Percentiles rank a stretch among this genome's conserved stretches.
Conservation (phyloP, 2,113 vertebrate species). For the Lycaon pictus region DNA sequence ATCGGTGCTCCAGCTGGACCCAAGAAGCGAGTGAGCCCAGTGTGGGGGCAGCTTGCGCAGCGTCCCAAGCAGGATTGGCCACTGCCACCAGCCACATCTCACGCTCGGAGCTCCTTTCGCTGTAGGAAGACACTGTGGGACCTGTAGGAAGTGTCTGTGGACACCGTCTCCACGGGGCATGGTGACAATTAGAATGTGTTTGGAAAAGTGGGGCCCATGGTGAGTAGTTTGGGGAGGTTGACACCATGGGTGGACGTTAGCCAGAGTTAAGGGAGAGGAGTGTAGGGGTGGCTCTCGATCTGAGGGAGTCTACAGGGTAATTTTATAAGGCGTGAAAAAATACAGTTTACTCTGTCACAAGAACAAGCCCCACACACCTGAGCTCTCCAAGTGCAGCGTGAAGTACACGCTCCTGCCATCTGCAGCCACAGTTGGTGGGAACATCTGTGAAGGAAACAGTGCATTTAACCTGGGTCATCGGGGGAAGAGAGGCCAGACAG, state of each 20-base stretch:
- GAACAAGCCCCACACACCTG: neutral
- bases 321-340: neutral
- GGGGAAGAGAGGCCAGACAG: neutral
- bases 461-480: neutral
- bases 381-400: neutral
- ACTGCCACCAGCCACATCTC: accelerated
- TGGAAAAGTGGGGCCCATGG: neutral
- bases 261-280: no score
- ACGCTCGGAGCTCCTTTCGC: no score
- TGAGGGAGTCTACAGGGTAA: neutral
- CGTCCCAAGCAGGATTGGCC: neutral
- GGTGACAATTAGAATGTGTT: no score
- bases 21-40: neutral
- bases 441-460: neutral
- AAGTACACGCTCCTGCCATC: neutral
- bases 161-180: neutral
- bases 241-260: accelerated
- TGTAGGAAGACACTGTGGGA: neutral
- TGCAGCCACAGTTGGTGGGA: neutral
- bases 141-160: accelerated
- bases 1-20: neutral
- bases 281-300: neutral
- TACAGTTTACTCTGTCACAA: neutral
- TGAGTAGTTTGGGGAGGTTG: no score
- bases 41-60: no score